A percentile compares a stretch with the other conserved stretches of the same genome.
These are phyloP conservation scores for Stenchaetothrips biformis DNA, from an alignment of 2,888 invertebrate genomes.

Conservation along the genomic window DNA sequence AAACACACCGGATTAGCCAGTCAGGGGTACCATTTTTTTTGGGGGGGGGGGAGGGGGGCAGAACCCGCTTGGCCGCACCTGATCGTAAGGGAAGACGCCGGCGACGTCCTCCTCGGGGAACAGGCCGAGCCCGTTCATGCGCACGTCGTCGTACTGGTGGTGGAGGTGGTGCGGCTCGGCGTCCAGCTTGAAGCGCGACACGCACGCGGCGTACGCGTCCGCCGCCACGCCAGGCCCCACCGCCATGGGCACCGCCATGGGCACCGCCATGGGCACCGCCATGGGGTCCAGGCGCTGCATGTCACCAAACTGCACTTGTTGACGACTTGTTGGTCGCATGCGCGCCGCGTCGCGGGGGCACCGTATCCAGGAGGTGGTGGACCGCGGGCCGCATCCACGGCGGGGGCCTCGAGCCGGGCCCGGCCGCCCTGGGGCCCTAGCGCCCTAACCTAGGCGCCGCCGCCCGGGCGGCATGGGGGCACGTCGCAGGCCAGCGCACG, in stretches of 20 bases:
- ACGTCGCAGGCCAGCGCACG: not conserved
- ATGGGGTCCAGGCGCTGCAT: not conserved
- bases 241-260: not conserved
- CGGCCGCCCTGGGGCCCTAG: no score
- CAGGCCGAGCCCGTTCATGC: conserved; percentile 8
- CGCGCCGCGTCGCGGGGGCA: not conserved
- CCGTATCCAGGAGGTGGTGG: not conserved
- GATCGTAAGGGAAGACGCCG: conserved; percentile 11
- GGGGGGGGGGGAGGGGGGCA: no score
- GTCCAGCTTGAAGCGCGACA: conserved; percentile 19
- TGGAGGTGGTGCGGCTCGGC: not conserved
- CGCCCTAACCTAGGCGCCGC: not conserved
- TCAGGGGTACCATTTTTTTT: no score
- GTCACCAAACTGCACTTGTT: no score
- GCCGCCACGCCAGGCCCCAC: not conserved
- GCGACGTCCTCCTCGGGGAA: not conserved
- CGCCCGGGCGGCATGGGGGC: not conserved
- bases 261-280: not conserved
- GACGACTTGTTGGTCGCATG: not conserved
- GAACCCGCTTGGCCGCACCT: not conserved
- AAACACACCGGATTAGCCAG: no score
- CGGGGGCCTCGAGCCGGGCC: not conserved
- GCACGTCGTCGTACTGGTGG: conserved; percentile 18
- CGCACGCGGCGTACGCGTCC: conserved; percentile 4
- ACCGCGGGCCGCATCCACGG: not conserved